Conservation (phyloP, 64 coral and sea anemone species). For the Actinia tenebrosa region DNA sequence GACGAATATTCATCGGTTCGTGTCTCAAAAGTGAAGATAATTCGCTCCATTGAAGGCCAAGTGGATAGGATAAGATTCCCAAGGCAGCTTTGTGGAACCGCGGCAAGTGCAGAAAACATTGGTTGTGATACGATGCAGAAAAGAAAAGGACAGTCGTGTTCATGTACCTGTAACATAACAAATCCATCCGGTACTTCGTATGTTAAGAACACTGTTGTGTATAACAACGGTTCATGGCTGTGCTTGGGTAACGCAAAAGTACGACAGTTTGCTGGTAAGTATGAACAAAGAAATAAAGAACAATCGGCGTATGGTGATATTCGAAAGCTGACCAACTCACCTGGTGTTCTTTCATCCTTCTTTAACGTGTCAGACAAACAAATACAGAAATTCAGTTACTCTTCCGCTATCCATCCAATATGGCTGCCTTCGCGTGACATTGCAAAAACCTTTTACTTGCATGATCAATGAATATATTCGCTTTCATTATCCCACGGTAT, state of each 20-base stretch:
- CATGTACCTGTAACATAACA: neutral
- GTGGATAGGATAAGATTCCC: neutral
- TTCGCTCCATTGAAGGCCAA: neutral
- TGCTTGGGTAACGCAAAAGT: neutral
- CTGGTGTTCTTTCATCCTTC: no score
- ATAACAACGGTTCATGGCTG: neutral
- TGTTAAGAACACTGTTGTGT: neutral
- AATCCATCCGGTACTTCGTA: neutral
- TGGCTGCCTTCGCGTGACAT: no score
- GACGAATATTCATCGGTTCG: neutral
- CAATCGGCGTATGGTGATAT: no score
- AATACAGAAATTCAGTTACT: no score
- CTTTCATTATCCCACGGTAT: no score
- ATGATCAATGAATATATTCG: no score
- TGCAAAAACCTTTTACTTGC: no score
- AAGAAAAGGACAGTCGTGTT: neutral
- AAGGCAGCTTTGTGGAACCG: neutral
- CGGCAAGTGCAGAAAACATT: neutral
- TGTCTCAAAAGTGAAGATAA: neutral
- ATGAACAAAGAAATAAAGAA: neutral
- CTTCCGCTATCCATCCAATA: no score
- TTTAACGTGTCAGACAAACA: no score
- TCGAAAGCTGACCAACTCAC: no score
- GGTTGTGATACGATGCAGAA: neutral
- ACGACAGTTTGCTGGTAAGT: neutral